These are phyloP conservation scores for Congeria kusceri DNA, from an alignment of 2,888 invertebrate genomes.

Conservation along the genomic window DNA sequence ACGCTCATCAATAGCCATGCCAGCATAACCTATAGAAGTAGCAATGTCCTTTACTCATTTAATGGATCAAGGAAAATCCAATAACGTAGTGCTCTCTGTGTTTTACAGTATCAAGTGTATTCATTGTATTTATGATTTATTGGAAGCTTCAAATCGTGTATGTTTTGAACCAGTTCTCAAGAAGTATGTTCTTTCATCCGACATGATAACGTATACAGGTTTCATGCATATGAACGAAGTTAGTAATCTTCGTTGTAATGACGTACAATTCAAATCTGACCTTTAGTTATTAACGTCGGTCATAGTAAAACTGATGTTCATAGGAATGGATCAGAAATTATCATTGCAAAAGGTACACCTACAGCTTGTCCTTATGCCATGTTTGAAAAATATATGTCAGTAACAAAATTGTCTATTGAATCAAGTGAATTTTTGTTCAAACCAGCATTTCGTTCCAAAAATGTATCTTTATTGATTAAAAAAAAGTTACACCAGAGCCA, in stretches of 20 bases:
- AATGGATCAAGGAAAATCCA: constrained; percentile 28
- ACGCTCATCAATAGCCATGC: constrained; percentile 17
- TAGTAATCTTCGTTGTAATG: constrained; percentile 21
- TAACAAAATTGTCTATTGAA: neutral
- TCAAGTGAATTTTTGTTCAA: constrained; percentile 35
- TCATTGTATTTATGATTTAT: constrained; percentile 26
- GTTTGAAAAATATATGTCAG: constrained; percentile 28
- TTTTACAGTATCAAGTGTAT: constrained; percentile 53
- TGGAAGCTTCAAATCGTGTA: too few relatives aligned
- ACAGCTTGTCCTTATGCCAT: constrained; percentile 33
- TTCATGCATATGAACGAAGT: constrained; percentile 18
- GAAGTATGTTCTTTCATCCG: too few relatives aligned
- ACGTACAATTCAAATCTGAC: constrained; percentile 22
- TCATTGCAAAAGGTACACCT: constrained; percentile 25
- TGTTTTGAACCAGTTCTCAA: too few relatives aligned
- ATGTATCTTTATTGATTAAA: neutral
- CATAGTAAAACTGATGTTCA: constrained; percentile 39
- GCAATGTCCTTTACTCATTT: constrained; percentile 41
- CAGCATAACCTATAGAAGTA: constrained; percentile 35
- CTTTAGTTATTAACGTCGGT: constrained; percentile 1
- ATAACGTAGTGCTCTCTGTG: constrained; percentile 19
- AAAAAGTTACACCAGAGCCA: constrained; percentile 32
- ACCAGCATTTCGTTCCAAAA: constrained; percentile 28
- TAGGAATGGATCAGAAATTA: constrained; percentile 20
- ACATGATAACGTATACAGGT: constrained; percentile 26